Percentiles rank a stretch among this genome's conserved stretches.
phyloP scores from a whole-genome alignment of 1,140 invertebrate species.

The Mamestra configurata region DNA sequence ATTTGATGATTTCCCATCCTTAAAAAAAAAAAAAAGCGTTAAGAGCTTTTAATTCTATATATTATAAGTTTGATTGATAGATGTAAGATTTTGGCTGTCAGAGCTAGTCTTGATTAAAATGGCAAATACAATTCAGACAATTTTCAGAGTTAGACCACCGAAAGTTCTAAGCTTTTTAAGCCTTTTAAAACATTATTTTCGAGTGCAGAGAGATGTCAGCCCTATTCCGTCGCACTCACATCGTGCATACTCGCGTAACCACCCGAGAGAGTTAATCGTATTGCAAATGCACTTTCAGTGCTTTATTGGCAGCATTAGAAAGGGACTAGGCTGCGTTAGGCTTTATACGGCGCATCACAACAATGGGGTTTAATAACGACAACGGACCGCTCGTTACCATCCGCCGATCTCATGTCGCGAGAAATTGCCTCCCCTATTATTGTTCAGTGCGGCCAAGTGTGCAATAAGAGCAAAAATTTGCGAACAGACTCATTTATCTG shows the following conservation, averaged over 20 bases:
- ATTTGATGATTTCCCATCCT: too few relatives aligned
- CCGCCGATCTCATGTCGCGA: conserved; percentile 67
- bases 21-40: too few relatives aligned
- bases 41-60: background rate
- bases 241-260: conserved; percentile 51
- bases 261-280: conserved; percentile 70
- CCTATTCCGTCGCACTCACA: conserved; percentile 40
- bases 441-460: conserved; percentile 67
- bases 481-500: conserved; percentile 64
- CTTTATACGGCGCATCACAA: conserved; percentile 80
- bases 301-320: conserved; percentile 82
- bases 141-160: too few relatives aligned
- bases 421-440: conserved; percentile 73
- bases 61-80: background rate
- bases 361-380: conserved; percentile 79
- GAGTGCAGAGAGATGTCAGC: background rate
- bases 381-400: conserved; percentile 74
- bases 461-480: conserved; percentile 70
- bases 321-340: conserved; percentile 65
- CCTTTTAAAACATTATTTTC: background rate
- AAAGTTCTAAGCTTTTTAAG: too few relatives aligned
- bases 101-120: too few relatives aligned
- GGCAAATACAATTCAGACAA: too few relatives aligned
- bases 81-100: background rate
- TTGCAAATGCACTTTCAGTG: conserved; percentile 76